Conservation (phyloP, 2,888 invertebrate species). For the Meiosimyza platycephala region DNA sequence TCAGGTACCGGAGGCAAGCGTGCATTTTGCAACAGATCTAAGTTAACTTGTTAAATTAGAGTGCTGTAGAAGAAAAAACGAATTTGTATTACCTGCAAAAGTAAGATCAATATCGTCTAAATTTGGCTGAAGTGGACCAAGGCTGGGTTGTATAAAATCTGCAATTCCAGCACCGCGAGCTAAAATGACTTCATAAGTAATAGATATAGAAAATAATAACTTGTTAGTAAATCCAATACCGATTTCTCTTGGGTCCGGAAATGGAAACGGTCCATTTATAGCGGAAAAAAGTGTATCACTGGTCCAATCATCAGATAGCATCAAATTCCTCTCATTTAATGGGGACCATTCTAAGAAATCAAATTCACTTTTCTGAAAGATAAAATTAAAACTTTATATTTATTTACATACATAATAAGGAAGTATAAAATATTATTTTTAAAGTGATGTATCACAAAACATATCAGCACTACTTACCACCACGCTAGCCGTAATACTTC, state of each 20-base stretch:
- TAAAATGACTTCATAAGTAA: conserved; percentile 35
- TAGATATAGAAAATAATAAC: conserved; percentile 12
- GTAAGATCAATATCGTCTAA: conserved; percentile 92
- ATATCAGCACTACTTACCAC: no score
- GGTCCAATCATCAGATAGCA: conserved; percentile 71
- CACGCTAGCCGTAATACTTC: no score
- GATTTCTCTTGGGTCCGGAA: conserved; percentile 97
- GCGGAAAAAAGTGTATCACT: conserved; percentile 92
- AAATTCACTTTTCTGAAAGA: conserved; percentile 65
- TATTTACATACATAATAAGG: neutral
- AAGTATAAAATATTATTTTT: no score
- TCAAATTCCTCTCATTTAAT: conserved; percentile 63
- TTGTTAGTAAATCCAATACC: conserved; percentile 70
- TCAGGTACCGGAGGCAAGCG: conserved; percentile 74
- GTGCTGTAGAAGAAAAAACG: neutral
- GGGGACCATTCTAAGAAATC: conserved; percentile 67
- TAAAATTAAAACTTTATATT: conserved; percentile 12
- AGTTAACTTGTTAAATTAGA: conserved; percentile 57
- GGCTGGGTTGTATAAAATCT: conserved; percentile 98
- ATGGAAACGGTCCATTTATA: conserved; percentile 85
- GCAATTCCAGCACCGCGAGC: conserved; percentile 85
- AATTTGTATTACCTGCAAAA: conserved; percentile 74
- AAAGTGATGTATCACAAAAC: no score
- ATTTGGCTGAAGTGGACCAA: conserved; percentile 96
- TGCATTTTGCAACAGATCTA: conserved; percentile 64